These are phyloP conservation scores for Ceryle rudis DNA, from an alignment of 2,797 vertebrate species.

Conservation along the genomic window DNA sequence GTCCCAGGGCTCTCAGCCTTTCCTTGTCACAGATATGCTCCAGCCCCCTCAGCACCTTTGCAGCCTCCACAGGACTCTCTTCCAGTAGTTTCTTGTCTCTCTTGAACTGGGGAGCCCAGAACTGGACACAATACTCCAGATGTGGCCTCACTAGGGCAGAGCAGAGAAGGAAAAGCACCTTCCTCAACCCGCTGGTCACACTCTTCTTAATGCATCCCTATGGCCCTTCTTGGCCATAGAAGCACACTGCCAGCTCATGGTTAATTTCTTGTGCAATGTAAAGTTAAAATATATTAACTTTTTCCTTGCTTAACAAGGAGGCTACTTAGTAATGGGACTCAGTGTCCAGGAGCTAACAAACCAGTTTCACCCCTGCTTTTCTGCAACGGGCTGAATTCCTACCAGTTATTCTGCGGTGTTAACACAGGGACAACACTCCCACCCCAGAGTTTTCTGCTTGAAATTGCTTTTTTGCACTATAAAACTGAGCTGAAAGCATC, in stretches of 20 bases:
- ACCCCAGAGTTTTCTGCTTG: background rate
- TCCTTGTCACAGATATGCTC: background rate
- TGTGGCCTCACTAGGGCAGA: background rate
- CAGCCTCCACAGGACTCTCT: background rate
- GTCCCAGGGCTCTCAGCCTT: background rate
- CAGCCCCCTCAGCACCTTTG: too few relatives aligned
- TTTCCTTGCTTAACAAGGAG: background rate
- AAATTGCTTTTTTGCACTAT: background rate
- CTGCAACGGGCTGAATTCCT: background rate
- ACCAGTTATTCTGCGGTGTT: too few relatives aligned
- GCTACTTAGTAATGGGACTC: background rate
- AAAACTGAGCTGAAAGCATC: background rate
- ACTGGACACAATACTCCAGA: background rate
- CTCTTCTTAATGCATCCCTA: background rate
- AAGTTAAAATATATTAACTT: background rate
- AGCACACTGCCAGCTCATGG: too few relatives aligned
- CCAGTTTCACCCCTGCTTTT: background rate
- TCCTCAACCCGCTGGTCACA: background rate
- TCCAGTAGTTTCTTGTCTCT: background rate
- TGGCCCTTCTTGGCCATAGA: background rate
- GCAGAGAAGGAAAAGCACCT: background rate
- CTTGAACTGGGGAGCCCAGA: background rate
- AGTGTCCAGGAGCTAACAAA: background rate
- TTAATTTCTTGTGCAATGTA: background rate
- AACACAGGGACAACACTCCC: accelerated